phyloP scores from a whole-genome alignment of 2,113 vertebrate genomes.

The Carassius auratus region DNA sequence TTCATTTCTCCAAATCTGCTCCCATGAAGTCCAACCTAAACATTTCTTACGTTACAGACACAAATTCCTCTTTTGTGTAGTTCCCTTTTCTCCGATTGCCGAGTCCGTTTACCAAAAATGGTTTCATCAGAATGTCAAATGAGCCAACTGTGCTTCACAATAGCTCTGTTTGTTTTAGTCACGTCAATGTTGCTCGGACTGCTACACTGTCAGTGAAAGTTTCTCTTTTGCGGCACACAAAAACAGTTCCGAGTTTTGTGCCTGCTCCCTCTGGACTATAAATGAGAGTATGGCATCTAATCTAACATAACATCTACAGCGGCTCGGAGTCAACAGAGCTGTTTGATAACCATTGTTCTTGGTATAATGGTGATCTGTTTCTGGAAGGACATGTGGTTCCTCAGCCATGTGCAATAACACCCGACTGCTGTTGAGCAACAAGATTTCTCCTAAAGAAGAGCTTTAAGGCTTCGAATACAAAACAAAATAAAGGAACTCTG shows the following conservation, averaged over 20 bases:
- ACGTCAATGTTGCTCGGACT: constrained; percentile 62
- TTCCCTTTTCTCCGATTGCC: constrained; percentile 20
- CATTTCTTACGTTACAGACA: neutral
- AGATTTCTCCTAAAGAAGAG: constrained; percentile 64
- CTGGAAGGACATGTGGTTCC: constrained; percentile 65
- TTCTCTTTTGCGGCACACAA: constrained; percentile 68
- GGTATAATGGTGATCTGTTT: constrained; percentile 69
- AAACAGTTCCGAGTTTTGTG: constrained; percentile 79
- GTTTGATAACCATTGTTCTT: constrained; percentile 78
- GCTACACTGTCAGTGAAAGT: constrained; percentile 64
- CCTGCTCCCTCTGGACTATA: constrained; percentile 50
- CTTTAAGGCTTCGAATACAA: neutral
- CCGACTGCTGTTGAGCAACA: constrained; percentile 70
- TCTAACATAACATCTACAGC: constrained; percentile 77
- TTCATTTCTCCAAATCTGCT: no score
- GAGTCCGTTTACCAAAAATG: constrained; percentile 44
- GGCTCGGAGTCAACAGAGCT: constrained; percentile 69
- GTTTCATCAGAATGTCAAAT: constrained; percentile 55
- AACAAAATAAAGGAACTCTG: constrained; percentile 4
- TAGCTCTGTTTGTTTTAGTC: constrained; percentile 66
- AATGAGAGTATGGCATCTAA: constrained; percentile 59
- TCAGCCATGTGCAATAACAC: constrained; percentile 58
- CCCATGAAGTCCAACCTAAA: neutral
- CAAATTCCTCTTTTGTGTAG: neutral
- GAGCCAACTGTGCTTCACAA: constrained; percentile 59